Conservation (phyloP, 2,888 invertebrate genomes). For the Loripinus fragilis region DNA sequence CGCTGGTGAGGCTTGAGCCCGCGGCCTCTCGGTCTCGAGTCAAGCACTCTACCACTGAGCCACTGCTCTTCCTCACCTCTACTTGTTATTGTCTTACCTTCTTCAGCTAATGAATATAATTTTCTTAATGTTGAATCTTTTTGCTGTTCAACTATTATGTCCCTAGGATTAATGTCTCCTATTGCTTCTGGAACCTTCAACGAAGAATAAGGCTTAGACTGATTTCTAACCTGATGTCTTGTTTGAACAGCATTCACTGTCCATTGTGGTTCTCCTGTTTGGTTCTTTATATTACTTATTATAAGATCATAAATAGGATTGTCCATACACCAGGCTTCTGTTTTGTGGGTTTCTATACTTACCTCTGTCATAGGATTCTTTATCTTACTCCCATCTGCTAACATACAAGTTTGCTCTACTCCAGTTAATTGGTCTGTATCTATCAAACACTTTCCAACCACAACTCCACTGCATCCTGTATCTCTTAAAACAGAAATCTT, state of each 20-base stretch:
- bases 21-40: too few relatives aligned
- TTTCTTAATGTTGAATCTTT: too few relatives aligned
- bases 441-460: neutral
- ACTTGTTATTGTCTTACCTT: too few relatives aligned
- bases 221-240: neutral
- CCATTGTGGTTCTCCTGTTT: neutral
- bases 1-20: too few relatives aligned
- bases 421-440: neutral
- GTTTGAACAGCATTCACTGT: neutral
- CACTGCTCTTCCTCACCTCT: too few relatives aligned
- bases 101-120: too few relatives aligned
- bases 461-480: constrained; percentile 1
- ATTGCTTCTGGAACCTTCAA: too few relatives aligned
- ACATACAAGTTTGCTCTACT: neutral
- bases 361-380: neutral
- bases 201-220: too few relatives aligned
- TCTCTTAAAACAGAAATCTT: constrained; percentile 1
- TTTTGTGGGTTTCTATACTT: neutral
- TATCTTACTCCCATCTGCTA: neutral
- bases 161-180: too few relatives aligned
- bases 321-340: constrained; percentile 13
- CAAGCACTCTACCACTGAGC: too few relatives aligned
- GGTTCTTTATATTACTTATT: constrained; percentile 15
- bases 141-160: too few relatives aligned
- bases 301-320: constrained; percentile 11